Evolutionary conservation across 2,888 invertebrate genomes (phyloP).

Genomic region (Nycteola revayana): DNA sequence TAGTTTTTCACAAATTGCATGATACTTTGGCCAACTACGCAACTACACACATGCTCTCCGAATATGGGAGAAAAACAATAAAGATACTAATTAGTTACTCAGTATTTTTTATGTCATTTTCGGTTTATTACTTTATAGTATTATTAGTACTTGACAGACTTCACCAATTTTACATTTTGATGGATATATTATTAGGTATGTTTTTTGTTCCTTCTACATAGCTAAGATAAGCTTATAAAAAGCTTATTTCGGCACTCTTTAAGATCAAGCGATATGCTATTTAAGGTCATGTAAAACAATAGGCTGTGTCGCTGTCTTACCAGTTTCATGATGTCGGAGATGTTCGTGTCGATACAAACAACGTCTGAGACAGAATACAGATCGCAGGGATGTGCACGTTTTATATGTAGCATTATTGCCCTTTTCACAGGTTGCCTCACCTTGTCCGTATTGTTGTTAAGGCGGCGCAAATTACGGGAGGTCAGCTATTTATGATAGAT

Average conservation of each 20-base stretch:
- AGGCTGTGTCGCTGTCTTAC: slow-evolving; percentile 45
- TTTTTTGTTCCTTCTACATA: too few relatives aligned
- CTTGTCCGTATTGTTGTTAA: slow-evolving; percentile 70
- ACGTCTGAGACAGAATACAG: slow-evolving; percentile 54
- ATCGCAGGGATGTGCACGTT: slow-evolving; percentile 66
- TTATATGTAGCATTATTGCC: slow-evolving; percentile 72
- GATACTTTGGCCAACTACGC: too few relatives aligned
- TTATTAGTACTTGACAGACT: too few relatives aligned
- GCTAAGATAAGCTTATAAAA: too few relatives aligned
- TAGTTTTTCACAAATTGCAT: too few relatives aligned
- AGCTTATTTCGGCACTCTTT: slow-evolving; percentile 4
- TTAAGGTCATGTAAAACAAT: slow-evolving; percentile 19
- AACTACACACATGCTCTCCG: too few relatives aligned
- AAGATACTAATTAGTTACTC: too few relatives aligned
- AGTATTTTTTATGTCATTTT: too few relatives aligned
- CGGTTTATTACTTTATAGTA: too few relatives aligned
- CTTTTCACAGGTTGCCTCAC: slow-evolving; percentile 74
- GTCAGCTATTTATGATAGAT: slow-evolving; percentile 28
- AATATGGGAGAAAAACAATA: too few relatives aligned
- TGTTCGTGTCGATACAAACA: slow-evolving; percentile 47
- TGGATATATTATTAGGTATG: too few relatives aligned
- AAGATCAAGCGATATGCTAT: slow-evolving; percentile 18
- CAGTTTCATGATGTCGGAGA: slow-evolving; percentile 56
- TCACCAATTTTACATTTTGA: too few relatives aligned
- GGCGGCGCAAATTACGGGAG: slow-evolving; percentile 48